A percentile compares a stretch with the other conserved stretches of the same genome.
These are phyloP conservation scores for Aradophagus sp. DNA, from an alignment of 1,140 invertebrate genomes.

Conservation along the genomic window DNA sequence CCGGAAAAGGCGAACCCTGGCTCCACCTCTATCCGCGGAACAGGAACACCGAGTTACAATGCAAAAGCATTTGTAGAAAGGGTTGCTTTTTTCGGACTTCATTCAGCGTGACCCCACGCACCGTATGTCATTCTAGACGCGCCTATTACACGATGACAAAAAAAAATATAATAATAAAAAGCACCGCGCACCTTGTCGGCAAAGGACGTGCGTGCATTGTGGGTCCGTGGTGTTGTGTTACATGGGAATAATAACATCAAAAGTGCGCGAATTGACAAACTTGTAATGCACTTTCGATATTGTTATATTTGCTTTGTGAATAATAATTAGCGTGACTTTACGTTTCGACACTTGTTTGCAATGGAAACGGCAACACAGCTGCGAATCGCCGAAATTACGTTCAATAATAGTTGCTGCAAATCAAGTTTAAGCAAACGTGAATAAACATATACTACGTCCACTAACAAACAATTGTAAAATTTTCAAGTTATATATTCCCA, in stretches of 20 bases:
- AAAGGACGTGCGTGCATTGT: constrained; percentile 37
- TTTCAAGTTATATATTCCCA: no score
- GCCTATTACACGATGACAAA: constrained; percentile 32
- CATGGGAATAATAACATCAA: constrained; percentile 37
- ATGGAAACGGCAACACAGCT: no score
- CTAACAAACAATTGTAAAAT: no score
- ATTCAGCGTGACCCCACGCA: constrained; percentile 49
- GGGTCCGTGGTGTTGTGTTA: constrained; percentile 46
- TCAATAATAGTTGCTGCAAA: no score
- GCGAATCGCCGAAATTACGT: no score
- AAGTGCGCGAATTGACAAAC: constrained; percentile 25
- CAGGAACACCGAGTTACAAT: constrained; percentile 46
- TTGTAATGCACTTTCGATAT: constrained; percentile 19
- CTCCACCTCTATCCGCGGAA: constrained; percentile 44
- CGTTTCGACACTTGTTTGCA: no score
- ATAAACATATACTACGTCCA: no score
- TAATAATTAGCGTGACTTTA: constrained; percentile 35
- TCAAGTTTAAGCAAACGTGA: no score
- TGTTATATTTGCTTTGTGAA: constrained; percentile 32
- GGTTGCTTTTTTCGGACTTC: constrained; percentile 40
- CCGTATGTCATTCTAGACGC: constrained; percentile 58
- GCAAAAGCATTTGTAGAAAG: constrained; percentile 40
- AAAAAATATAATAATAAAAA: no score
- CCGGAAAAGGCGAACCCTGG: constrained; percentile 67
- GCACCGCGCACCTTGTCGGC: constrained; percentile 29